Conservation (phyloP, 2,113 vertebrate species). For the Saccopteryx bilineata region DNA sequence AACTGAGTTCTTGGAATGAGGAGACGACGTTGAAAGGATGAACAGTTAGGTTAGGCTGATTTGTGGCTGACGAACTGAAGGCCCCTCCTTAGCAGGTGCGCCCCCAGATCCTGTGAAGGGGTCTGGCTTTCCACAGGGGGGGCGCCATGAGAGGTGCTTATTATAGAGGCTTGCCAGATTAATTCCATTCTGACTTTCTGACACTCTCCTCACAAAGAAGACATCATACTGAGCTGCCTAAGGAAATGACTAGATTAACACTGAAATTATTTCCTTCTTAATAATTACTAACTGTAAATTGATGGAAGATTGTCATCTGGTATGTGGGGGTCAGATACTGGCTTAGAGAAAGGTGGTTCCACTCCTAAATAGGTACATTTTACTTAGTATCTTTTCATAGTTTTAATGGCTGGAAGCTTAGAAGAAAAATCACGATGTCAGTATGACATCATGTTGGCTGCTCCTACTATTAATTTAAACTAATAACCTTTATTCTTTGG, state of each 20-base stretch:
- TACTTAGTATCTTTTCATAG: not conserved
- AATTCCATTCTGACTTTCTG: not conserved
- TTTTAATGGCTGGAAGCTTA: not conserved
- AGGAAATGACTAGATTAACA: not conserved
- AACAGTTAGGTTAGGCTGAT: not conserved
- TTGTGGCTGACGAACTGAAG: not conserved
- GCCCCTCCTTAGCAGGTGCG: too few relatives aligned
- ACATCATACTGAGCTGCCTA: not conserved
- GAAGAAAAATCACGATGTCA: not conserved
- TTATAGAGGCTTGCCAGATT: not conserved
- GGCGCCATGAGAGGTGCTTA: not conserved
- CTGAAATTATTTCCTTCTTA: slow-evolving; percentile 13
- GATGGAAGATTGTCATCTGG: not conserved
- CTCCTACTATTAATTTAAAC: not conserved
- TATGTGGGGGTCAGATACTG: not conserved
- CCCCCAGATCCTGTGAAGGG: too few relatives aligned
- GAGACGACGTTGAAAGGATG: not conserved
- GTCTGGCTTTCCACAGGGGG: not conserved
- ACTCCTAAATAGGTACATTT: not conserved
- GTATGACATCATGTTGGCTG: not conserved
- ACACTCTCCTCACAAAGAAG: not conserved
- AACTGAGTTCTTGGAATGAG: not conserved
- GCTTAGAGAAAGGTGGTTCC: not conserved
- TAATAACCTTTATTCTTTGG: not conserved
- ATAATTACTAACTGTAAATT: not conserved